phyloP scores from a whole-genome alignment of 2,113 vertebrate genomes.

The Diadophis punctatus region DNA sequence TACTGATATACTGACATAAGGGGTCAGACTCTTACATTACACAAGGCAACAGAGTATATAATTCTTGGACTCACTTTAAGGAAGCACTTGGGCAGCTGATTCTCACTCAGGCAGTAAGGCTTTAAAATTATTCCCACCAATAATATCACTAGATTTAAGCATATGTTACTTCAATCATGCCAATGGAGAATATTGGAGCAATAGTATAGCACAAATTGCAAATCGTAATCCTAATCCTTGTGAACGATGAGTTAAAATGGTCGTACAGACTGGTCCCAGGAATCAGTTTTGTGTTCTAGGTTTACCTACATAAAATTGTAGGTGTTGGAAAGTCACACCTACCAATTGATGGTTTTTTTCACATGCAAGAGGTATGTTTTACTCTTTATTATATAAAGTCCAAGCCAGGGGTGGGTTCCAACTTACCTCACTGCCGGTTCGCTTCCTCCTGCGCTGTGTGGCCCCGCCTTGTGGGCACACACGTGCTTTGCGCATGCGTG shows the following conservation, averaged over 20 bases:
- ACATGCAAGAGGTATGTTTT: not conserved
- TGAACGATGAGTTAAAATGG: not conserved
- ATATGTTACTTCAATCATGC: not conserved
- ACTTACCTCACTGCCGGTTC: no score
- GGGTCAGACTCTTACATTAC: not conserved
- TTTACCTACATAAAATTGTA: not conserved
- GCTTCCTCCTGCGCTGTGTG: no score
- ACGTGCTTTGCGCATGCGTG: no score
- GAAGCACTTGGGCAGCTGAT: not conserved
- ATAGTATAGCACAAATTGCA: not conserved
- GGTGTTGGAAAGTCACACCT: not conserved
- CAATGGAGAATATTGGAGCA: not conserved
- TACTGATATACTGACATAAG: not conserved
- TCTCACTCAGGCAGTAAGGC: not conserved
- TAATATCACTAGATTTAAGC: not conserved
- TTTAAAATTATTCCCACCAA: not conserved
- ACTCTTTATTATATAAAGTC: not conserved
- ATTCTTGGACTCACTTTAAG: not conserved
- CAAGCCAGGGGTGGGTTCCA: not conserved
- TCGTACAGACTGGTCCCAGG: not conserved
- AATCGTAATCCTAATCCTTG: not conserved
- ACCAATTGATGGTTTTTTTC: not conserved
- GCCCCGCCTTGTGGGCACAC: no score
- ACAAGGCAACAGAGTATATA: not conserved
- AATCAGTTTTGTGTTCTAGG: not conserved